Base-by-base conservation (phyloP, 2,797 vertebrate species). In the Atherinosoma microstoma region DNA sequence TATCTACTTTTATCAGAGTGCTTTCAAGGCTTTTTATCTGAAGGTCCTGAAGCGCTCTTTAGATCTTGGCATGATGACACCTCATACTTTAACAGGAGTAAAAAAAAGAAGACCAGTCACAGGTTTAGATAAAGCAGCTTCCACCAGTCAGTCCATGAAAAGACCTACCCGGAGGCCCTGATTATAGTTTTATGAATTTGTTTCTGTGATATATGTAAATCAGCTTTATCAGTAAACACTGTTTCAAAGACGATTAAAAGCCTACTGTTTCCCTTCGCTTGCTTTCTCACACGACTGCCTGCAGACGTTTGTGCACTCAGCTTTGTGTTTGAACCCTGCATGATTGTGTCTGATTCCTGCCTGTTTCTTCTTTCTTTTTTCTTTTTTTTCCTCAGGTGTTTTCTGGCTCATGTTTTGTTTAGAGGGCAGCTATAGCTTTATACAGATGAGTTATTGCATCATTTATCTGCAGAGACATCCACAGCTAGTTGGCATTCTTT, bases 401-500 rank as follows among this genome's bases (percentile, higher is more conserved):
- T 80, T 53, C 56, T 35, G 57, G 38, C 36, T 83, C 68, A 32
- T 62, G 59, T 64, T 82, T 68, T 56, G 45, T 68, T 75, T 35
- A 18, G 40, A 75, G 51, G 42, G 30, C 34, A 57, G 79, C 75
- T 62, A 56, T 49, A 24, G 68, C 61, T 73, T 71, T 6, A 40
- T 54, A 76, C 76, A 69, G 67, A 75, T 76, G 84, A 87, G 71
- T 81, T 85, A 77, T 77, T 83, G 84, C 64, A 53, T 64, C 1
- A 51, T 80, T 87, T 83, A 81, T 86, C 75, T 75, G 72, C 76
- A 58, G 62, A 71, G 80, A 80, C 82, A 53, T 81, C 61, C 73
- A 47, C 49, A 45, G 78, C 63, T 79, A 49, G 76, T 84, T 88
- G 89, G 78, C 60, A 78, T 86, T 82, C 79, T 54, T 63, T 70